Evolutionary conservation across 2,113 vertebrate genomes (phyloP), one percentile per base, ranked within the genome.

Genomic region (Pontoporia blainvillei): DNA sequence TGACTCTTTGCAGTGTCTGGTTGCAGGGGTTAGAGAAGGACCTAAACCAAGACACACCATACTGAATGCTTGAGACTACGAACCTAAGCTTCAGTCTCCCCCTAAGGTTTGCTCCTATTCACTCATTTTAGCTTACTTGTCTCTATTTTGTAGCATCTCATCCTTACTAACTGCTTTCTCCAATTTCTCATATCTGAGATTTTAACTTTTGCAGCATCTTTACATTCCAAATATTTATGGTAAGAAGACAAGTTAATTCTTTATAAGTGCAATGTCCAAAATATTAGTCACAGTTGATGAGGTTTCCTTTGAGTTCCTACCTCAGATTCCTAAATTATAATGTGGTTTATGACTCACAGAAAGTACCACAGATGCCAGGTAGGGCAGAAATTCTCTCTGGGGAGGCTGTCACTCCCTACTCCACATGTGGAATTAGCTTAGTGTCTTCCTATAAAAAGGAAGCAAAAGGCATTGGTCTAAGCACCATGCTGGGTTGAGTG

Each of bases 201-300:
- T 67, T 79, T 86, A 61, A 34, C 34, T 75, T 94, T 82, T 78
- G 18, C 3, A 36, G 12, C 18, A n/a, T 82, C n/a, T 94, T 46
- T 61, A 12, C 39, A 59, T 90, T 87, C 27, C 64, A 79, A 91
- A 79, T 62, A 41, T 29, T 86, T 84, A 31, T 0, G 5, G 34
- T 78, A 36, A 52, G 15, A 90, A 15, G 62, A 83, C 52, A 36
- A 93, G 39, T 72, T 97, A 90, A 59, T 95, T 94, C 96, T 94
- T 92, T 61, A 85, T 97, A 96, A 97, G n/a, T 97, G 27, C 79
- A 93, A 31, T 85, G 8, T n/a, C 84, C 69, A 96, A 94, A 98
- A 91, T 96, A 97, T 97, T 96, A 97, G 95, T 97, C 71, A 96
- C 91, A 20, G 11, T 46, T 86, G 73, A 46, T 96, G 86, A 98